Percentiles rank a stretch among this genome's conserved stretches.
phyloP scores from a whole-genome alignment of 2,888 invertebrate genomes.

The Germaria angustata region DNA sequence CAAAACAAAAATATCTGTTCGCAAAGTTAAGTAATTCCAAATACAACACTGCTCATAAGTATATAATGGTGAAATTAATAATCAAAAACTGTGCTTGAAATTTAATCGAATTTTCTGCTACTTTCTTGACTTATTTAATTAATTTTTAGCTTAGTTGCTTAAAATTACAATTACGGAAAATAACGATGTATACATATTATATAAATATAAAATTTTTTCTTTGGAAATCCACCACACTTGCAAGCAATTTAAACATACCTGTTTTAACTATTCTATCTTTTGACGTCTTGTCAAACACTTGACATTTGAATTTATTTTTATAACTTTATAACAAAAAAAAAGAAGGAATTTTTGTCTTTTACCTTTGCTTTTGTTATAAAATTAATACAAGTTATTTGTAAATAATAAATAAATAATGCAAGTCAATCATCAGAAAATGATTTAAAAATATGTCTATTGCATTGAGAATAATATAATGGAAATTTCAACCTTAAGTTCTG shows the following conservation, averaged over 20 bases:
- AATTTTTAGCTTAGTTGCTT: background rate
- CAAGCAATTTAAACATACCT: slow-evolving; percentile 6
- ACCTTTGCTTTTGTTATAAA: slow-evolving; percentile 45
- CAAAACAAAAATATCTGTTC: slow-evolving; percentile 9
- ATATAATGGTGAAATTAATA: too few relatives aligned
- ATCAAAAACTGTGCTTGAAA: too few relatives aligned
- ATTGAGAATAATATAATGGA: slow-evolving; percentile 47
- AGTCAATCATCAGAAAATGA: background rate
- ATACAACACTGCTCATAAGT: slow-evolving; percentile 32
- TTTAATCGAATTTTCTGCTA: too few relatives aligned
- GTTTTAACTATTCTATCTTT: background rate
- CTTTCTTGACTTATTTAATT: too few relatives aligned
- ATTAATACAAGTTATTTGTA: background rate
- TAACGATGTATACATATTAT: too few relatives aligned
- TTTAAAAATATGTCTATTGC: slow-evolving; percentile 40
- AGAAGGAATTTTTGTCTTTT: slow-evolving; percentile 30
- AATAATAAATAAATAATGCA: background rate
- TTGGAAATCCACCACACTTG: background rate
- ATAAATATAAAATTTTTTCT: too few relatives aligned
- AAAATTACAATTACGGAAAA: too few relatives aligned
- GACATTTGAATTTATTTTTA: slow-evolving; percentile 50
- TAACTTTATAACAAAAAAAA: slow-evolving; percentile 32
- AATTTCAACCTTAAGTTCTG: slow-evolving; percentile 47
- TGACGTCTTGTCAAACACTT: slow-evolving; percentile 42
- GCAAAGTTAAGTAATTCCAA: background rate